Evolutionary conservation across 2,888 invertebrate species (phyloP), one percentile per base, ranked within the genome.

Genomic region (Platynereis dumerilii): DNA sequence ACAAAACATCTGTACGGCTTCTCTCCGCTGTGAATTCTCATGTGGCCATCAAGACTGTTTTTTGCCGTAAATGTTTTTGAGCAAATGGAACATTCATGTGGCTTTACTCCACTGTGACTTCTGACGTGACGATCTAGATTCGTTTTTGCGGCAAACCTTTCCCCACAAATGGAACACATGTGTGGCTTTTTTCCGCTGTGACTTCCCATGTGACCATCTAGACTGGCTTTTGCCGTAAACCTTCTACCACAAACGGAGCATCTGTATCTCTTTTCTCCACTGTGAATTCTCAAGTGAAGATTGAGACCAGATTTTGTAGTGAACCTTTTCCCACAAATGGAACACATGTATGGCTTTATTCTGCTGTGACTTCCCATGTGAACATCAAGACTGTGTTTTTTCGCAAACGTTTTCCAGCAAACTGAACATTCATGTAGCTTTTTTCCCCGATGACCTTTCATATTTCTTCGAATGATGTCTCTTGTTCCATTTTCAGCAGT

Each of bases 61-160:
- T 52, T 5, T 17, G 3, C 7, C 7, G 20, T 24, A 52, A 52
- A 52, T 22, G 10, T 17, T 52, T 52, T 52, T 17, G 7, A 3
- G 17, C 52, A 52, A 7, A 52, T 17, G 17, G 5, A 7, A 17
- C 52, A 52, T 7, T 5, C 7, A 52, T 52, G 17, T 10, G 52
- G 52, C 17, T 52, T 52, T 52, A 10, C 24, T 52, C 52, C 52
- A 52, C 52, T 52, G 52, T 52, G 52, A 10, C 3, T 52, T 7
- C 52, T n/a, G 5, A 22, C n/a, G 52, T 52, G 52, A 10, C n/a
- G 3, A 17, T 5, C 17, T 17, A 52, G 24, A 7, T 5, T 3
- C 3, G 7, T 22, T 52, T 17, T 5, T 7, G 7, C 7, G 3
- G 52, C 52, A 52, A 22, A 52, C 7, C n/a, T 17, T 52, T 52